These are phyloP conservation scores for Pomacea canaliculata DNA, from an alignment of 2,888 invertebrate genomes.

Conservation along the genomic window DNA sequence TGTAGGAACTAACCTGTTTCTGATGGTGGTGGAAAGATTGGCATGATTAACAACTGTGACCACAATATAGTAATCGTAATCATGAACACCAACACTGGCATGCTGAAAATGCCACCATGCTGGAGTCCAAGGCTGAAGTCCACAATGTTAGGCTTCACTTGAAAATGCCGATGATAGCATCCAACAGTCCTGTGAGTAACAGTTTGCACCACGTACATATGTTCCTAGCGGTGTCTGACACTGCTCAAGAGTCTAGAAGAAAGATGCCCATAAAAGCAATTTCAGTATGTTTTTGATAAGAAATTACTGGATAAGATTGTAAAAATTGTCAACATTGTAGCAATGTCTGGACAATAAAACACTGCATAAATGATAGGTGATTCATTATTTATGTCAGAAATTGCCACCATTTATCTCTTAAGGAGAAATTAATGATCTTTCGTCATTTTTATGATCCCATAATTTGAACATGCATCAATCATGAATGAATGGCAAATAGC, in stretches of 20 bases:
- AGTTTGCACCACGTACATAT: conserved; percentile 39
- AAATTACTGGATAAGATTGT: too few relatives aligned
- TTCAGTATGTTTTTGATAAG: too few relatives aligned
- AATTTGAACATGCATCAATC: too few relatives aligned
- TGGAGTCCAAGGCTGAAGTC: background rate
- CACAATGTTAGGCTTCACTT: conserved; percentile 35
- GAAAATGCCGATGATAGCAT: conserved; percentile 46
- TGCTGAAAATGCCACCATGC: conserved; percentile 34
- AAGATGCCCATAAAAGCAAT: background rate
- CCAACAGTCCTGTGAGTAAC: conserved; percentile 47
- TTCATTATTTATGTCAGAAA: too few relatives aligned
- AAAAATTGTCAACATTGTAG: too few relatives aligned
- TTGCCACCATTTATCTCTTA: too few relatives aligned
- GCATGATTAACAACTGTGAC: conserved; percentile 46
- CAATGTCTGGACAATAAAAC: too few relatives aligned
- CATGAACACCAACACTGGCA: conserved; percentile 41
- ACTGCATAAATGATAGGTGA: too few relatives aligned
- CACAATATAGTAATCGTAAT: conserved; percentile 47
- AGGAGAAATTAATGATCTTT: too few relatives aligned
- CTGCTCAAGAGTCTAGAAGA: conserved; percentile 30
- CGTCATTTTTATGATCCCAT: too few relatives aligned
- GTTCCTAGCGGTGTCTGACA: conserved; percentile 35
- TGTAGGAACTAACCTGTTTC: conserved; percentile 33
- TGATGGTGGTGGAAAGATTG: conserved; percentile 33
- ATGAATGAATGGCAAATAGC: too few relatives aligned